phyloP scores from a whole-genome alignment of 1,140 invertebrate species.

The Mamestra configurata region DNA sequence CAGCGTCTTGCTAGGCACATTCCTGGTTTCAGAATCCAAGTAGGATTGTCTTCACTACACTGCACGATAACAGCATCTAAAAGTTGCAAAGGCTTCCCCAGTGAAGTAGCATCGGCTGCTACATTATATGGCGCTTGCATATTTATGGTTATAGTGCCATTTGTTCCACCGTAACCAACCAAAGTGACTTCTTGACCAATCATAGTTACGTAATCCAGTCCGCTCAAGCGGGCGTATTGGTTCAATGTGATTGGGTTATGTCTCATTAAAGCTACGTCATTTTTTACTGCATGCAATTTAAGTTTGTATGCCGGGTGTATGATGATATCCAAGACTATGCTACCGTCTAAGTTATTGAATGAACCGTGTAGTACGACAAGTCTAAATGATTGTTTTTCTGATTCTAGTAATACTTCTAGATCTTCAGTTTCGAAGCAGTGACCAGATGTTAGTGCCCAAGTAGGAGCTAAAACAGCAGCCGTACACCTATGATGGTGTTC shows the following conservation, averaged over 20 bases:
- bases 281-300: background rate
- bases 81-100: background rate
- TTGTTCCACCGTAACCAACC: background rate
- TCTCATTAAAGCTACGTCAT: background rate
- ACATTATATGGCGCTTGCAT: background rate
- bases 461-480: background rate
- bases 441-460: background rate
- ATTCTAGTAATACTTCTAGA: background rate
- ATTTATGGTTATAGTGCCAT: background rate
- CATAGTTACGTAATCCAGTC: conserved; percentile 7
- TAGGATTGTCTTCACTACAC: background rate
- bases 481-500: background rate
- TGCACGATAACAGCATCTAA: background rate
- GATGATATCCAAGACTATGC: background rate
- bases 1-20: conserved; percentile 37
- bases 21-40: background rate
- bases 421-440: background rate
- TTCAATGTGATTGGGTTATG: background rate
- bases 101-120: background rate
- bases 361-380: background rate
- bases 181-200: conserved; percentile 25
- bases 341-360: background rate
- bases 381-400: too few species aligned
- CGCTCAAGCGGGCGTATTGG: background rate
- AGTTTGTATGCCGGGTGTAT: background rate